Evolutionary conservation across 2,888 invertebrate genomes (phyloP), one percentile per base, ranked within the genome.

Genomic region (Tetramorium bicarinatum): DNA sequence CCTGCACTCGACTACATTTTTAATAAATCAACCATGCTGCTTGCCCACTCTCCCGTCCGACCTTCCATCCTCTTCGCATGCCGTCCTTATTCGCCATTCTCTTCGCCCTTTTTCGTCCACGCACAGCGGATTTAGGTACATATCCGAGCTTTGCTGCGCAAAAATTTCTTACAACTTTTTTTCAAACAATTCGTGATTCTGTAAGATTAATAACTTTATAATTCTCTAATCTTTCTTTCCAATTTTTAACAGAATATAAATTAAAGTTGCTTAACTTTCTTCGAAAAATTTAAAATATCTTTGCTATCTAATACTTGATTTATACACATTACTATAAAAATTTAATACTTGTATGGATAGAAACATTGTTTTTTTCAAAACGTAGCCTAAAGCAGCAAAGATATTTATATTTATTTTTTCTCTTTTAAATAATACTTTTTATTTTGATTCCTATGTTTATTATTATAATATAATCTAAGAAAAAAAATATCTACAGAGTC

Each of bases 21-120:
- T 62, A 87, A 74, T 85, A 87, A 88, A 89, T 89, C 87, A 87
- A 88, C 87, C 86, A 86, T 87, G 81, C 87, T 67, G 75, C 62
- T 74, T 76, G 64, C 82, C 81, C 76, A 84, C 72, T 86, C 72
- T 86, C 66, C 47, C 76, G 44, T 80, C 83, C 81, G 69, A 79
- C 71, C 72, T 80, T 72, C 59, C 18, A 25, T 62, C 34, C 41
- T 13, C 44, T 44, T 77, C 41, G 25, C 25, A 25, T 41, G 8
- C 15, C 61, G 76, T 25, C 72, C 54, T 82, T 72, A 29, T 64
- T 62, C 56, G 56, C 25, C 66, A 56, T 47, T 29, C 59, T 54
- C 59, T 64, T 34, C 29, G 54, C 52, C 82, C 83, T 82, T 85
- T 82, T 84, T 85, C 85, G 83, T 59, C 61, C 18, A 72, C 80